Evolutionary conservation across 2,888 invertebrate species (phyloP).

Genomic region (Yponomeuta malinellus): DNA sequence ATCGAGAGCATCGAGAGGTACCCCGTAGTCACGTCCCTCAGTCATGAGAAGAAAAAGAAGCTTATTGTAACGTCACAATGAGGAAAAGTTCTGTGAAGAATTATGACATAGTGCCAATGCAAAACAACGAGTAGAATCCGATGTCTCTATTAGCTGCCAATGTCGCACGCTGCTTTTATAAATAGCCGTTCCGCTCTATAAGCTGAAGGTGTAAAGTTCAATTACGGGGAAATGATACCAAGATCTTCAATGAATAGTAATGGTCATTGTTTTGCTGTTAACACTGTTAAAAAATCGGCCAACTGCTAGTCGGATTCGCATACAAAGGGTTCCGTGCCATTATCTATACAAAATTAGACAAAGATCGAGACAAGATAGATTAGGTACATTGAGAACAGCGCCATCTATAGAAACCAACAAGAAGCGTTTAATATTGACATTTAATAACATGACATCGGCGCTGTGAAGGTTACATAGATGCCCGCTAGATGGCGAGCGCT

Average conservation of each 20-base stretch:
- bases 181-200: not conserved
- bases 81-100: not conserved
- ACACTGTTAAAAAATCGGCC: not conserved
- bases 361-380: too few species aligned
- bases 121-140: not conserved
- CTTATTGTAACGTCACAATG: too few species aligned
- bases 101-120: not conserved
- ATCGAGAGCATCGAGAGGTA: too few species aligned
- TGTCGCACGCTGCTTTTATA: constrained; percentile 12
- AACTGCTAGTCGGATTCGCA: not conserved
- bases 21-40: too few species aligned
- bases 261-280: constrained; percentile 6
- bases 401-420: too few species aligned
- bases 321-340: not conserved
- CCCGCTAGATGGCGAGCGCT: too few species aligned
- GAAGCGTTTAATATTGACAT: too few species aligned
- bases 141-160: constrained; percentile 5
- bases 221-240: not conserved
- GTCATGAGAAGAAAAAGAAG: too few species aligned
- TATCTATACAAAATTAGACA: too few species aligned
- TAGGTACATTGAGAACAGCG: too few species aligned
- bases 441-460: too few species aligned
- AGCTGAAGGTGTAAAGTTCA: not conserved
- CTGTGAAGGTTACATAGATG: too few species aligned
- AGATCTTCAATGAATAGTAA: not conserved